phyloP scores from a whole-genome alignment of 1,140 invertebrate species.

The Contarinia nasturtii region DNA sequence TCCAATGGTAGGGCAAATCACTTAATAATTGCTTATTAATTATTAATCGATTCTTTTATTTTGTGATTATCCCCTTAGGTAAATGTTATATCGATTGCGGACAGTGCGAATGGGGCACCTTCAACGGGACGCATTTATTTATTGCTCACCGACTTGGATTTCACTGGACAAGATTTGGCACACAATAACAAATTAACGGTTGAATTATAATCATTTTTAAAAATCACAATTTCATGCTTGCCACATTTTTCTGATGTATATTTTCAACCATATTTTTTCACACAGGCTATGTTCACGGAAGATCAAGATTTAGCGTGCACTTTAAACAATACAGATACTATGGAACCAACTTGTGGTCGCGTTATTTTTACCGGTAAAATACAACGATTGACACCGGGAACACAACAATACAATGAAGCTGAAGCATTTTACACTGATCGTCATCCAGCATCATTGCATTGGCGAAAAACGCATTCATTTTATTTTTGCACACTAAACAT shows the following conservation, averaged over 20 bases:
- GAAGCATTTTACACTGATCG: conserved; percentile 40
- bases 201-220: too few species aligned
- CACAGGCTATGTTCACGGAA: conserved; percentile 43
- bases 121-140: conserved; percentile 59
- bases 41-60: too few species aligned
- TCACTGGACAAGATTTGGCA: conserved; percentile 50
- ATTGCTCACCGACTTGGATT: conserved; percentile 58
- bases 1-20: too few species aligned
- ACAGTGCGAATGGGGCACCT: conserved; percentile 38
- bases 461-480: conserved; percentile 48
- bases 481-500: conserved; percentile 56
- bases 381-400: conserved; percentile 28
- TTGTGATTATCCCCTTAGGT: too few species aligned
- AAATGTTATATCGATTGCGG: conserved; percentile 51
- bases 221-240: too few species aligned
- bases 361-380: conserved; percentile 47
- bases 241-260: too few species aligned
- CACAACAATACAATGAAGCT: conserved; percentile 36
- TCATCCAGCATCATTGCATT: conserved; percentile 46
- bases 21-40: too few species aligned
- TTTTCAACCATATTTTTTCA: too few species aligned
- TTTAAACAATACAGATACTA: conserved; percentile 42
- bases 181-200: conserved; percentile 41
- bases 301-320: conserved; percentile 48
- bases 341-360: conserved; percentile 61